Percentiles rank a stretch among this genome's conserved stretches.
These are phyloP conservation scores for Leptobrachium ailaonicum DNA, from an alignment of 2,113 vertebrate species.

Conservation along the genomic window DNA sequence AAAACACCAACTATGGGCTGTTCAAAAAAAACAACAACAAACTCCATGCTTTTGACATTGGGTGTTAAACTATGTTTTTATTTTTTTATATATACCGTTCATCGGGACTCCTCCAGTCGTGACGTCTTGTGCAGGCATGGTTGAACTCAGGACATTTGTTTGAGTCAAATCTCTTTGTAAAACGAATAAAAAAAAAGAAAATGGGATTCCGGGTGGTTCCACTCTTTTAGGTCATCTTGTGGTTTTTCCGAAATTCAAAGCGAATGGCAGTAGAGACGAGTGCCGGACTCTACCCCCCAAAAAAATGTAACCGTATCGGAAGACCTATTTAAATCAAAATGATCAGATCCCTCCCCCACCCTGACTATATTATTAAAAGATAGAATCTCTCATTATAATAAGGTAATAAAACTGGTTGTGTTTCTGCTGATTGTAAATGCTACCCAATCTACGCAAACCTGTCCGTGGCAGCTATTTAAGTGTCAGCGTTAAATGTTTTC, in stretches of 20 bases:
- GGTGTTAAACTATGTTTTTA: constrained; percentile 39
- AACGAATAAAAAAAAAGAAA: constrained; percentile 31
- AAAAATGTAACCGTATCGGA: constrained; percentile 1
- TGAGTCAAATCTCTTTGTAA: constrained; percentile 37
- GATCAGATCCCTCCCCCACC: constrained; percentile 1
- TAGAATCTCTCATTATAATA: not conserved
- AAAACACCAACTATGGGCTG: constrained; percentile 32
- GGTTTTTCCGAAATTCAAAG: constrained; percentile 21
- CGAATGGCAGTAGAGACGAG: constrained; percentile 10
- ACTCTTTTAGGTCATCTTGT: constrained; percentile 29
- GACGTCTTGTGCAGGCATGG: constrained; percentile 43
- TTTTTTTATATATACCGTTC: constrained; percentile 40
- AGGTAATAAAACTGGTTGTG: constrained; percentile 27
- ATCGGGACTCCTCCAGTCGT: constrained; percentile 35
- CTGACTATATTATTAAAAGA: not conserved
- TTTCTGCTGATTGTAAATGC: constrained; percentile 22
- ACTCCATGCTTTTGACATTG: constrained; percentile 38
- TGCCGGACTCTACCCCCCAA: not conserved
- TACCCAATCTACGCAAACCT: constrained; percentile 17
- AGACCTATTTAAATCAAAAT: constrained; percentile 11
- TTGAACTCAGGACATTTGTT: constrained; percentile 32
- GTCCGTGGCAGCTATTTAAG: constrained; percentile 31
- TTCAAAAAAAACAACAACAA: constrained; percentile 2
- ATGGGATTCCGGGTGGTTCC: constrained; percentile 10
- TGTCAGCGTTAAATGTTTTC: constrained; percentile 16